phyloP scores from a whole-genome alignment of 2,797 vertebrate genomes.

The Siniperca undulata region DNA sequence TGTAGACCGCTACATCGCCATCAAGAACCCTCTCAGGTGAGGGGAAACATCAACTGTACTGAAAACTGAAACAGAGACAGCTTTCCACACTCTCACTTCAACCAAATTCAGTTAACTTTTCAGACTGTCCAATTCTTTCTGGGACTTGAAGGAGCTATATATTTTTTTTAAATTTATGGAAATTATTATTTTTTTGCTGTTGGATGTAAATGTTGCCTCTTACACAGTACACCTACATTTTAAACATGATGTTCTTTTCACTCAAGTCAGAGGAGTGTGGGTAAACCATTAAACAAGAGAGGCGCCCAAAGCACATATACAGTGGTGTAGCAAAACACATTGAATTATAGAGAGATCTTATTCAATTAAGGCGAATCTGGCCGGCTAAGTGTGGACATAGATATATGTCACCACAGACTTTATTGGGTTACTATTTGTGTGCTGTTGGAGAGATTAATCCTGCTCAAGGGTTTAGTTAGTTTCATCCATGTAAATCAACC shows the following conservation, averaged over 20 bases:
- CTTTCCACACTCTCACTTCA: neutral
- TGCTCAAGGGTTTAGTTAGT: slow-evolving; percentile 39
- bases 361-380: slow-evolving; percentile 46
- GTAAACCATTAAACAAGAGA: slow-evolving; percentile 10
- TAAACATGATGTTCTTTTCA: neutral
- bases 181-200: neutral
- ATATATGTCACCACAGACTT: slow-evolving; percentile 29
- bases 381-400: slow-evolving; percentile 28
- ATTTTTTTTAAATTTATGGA: neutral
- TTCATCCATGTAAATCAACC: slow-evolving; percentile 36
- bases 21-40: slow-evolving; percentile 96
- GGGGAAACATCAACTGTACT: neutral
- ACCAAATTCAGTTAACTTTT: neutral
- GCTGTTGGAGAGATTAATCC: slow-evolving; percentile 22
- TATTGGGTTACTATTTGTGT: slow-evolving; percentile 48
- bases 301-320: slow-evolving; percentile 2
- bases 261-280: slow-evolving; percentile 11
- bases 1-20: slow-evolving; percentile 95
- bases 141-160: no score
- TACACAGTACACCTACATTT: neutral
- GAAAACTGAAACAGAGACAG: neutral
- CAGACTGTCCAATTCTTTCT: neutral
- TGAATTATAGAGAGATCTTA: slow-evolving; percentile 49
- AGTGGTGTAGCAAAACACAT: slow-evolving; percentile 37
- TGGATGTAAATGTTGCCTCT: neutral